Percentiles rank a stretch among this genome's conserved stretches.
Conservation (phyloP, 1,140 invertebrate genomes). For the Ceratina japonica region DNA sequence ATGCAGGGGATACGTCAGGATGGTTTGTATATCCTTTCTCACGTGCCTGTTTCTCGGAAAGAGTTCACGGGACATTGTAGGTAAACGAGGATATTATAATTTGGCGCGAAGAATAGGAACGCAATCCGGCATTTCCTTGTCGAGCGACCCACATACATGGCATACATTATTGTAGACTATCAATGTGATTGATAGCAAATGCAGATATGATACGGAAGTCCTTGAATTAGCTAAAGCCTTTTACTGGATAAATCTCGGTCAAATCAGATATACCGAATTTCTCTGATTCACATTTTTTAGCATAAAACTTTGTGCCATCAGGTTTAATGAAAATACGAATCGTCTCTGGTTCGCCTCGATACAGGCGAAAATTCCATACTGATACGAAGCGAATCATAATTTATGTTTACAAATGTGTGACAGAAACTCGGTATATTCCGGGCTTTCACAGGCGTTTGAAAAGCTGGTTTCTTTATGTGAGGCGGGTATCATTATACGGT, state of each 20-base stretch:
- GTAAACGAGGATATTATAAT: constrained; percentile 37
- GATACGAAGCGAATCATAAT: constrained; percentile 1
- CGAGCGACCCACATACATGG: constrained; percentile 19
- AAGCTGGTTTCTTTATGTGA: constrained; percentile 19
- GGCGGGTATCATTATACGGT: background rate
- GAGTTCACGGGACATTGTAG: constrained; percentile 11
- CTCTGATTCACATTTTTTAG: too few species aligned
- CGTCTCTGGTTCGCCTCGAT: constrained; percentile 3
- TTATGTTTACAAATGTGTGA: constrained; percentile 1
- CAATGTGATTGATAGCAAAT: background rate
- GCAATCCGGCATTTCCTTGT: background rate
- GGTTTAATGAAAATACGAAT: too few species aligned
- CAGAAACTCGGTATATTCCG: background rate
- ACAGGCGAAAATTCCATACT: background rate
- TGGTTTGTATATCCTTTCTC: constrained; percentile 21
- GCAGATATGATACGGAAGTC: background rate
- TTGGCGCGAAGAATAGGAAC: constrained; percentile 10
- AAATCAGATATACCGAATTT: background rate
- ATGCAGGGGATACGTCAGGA: background rate
- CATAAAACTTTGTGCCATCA: too few species aligned
- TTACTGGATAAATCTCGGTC: background rate
- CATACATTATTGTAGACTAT: constrained; percentile 38
- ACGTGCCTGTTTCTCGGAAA: constrained; percentile 31
- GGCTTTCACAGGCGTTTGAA: constrained; percentile 31
- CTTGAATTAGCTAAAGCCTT: too few species aligned